phyloP scores from a whole-genome alignment of 2,888 invertebrate genomes.

The Eugnorisma glareosa region DNA sequence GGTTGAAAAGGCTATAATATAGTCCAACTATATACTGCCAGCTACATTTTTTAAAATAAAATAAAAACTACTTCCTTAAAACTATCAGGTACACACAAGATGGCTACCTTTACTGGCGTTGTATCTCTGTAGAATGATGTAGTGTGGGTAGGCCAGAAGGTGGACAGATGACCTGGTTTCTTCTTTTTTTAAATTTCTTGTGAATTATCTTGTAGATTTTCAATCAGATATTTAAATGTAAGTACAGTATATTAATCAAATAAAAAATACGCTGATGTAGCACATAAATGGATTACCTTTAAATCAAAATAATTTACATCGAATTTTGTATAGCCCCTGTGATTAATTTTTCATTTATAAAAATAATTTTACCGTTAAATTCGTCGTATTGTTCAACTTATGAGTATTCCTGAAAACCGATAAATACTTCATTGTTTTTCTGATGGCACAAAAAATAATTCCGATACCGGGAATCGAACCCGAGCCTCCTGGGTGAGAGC shows the following conservation, averaged over 20 bases:
- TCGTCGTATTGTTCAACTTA: not conserved
- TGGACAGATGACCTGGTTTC: too few relatives aligned
- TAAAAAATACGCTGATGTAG: not conserved
- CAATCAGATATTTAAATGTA: not conserved
- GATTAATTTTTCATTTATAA: not conserved
- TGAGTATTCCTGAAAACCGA: too few relatives aligned
- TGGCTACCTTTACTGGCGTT: too few relatives aligned
- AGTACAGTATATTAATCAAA: not conserved
- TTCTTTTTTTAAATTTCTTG: too few relatives aligned
- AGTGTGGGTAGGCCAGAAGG: too few relatives aligned
- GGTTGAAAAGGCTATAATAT: too few relatives aligned
- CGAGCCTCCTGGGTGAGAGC: conserved; percentile 93
- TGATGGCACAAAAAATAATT: conserved; percentile 73
- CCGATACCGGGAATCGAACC: conserved; percentile 91
- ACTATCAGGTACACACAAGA: too few relatives aligned
- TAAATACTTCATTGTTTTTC: too few relatives aligned
- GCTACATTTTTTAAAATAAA: too few relatives aligned
- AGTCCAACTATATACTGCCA: too few relatives aligned
- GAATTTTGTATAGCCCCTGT: not conserved
- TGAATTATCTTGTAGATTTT: not conserved
- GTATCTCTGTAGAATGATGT: too few relatives aligned
- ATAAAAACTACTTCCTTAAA: too few relatives aligned
- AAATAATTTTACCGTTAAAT: not conserved
- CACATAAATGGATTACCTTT: not conserved
- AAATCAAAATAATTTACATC: not conserved